Evolutionary conservation across 53 echinoderm and acorn worm species (phyloP).

Genomic region (Astropecten irregularis): DNA sequence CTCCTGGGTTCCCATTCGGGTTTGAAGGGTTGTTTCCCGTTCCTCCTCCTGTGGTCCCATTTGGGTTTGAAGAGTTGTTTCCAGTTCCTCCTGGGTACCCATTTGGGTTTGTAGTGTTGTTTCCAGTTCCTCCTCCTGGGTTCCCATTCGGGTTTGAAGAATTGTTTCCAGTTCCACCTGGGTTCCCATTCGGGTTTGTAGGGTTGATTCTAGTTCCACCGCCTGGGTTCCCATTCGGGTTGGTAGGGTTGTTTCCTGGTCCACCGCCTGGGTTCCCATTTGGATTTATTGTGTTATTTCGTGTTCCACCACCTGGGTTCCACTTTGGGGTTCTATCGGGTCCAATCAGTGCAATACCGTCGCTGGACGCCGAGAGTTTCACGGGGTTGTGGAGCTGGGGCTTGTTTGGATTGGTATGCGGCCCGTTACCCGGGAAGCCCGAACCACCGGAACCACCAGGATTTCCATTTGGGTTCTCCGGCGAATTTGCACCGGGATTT

Average conservation of each 20-base stretch:
- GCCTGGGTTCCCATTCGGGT: background rate
- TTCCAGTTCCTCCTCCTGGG: background rate
- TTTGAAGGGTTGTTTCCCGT: too few relatives aligned
- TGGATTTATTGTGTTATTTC: too few relatives aligned
- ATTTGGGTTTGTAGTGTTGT: background rate
- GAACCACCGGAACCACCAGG: too few relatives aligned
- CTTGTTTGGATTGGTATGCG: background rate
- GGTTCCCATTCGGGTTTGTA: too few relatives aligned
- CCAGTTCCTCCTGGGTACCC: too few relatives aligned
- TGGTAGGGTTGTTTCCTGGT: background rate
- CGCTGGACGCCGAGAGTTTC: background rate
- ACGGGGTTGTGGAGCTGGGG: conserved; percentile 8
- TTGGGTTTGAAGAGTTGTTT: background rate
- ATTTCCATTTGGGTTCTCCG: background rate
- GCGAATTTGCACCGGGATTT: background rate
- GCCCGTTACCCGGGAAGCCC: too few relatives aligned
- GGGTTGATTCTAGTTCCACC: background rate
- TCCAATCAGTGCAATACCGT: background rate
- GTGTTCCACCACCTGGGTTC: too few relatives aligned
- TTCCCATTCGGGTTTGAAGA: background rate
- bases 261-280: background rate
- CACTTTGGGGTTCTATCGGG: too few relatives aligned
- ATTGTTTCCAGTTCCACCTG: background rate
- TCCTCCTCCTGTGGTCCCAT: conserved; percentile 3
- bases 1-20: background rate